Percentiles rank a stretch among this genome's conserved stretches.
Conservation (phyloP, 2,888 invertebrate species). For the Thysanoteuthis rhombus region DNA sequence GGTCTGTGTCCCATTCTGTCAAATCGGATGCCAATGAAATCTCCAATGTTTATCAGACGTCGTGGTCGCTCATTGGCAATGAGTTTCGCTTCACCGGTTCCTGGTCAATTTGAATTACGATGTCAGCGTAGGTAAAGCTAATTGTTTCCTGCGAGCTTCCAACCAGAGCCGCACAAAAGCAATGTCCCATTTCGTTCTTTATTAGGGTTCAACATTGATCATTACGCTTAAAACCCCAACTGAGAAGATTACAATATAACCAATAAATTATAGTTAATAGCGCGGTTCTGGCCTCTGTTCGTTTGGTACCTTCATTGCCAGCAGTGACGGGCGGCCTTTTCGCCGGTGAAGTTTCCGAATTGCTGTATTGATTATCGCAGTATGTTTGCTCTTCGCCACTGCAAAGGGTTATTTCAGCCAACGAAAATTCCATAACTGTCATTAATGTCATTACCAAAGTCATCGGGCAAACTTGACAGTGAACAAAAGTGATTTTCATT, state of each 20-base stretch:
- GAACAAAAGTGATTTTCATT: background rate
- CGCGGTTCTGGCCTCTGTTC: background rate
- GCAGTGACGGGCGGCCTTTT: background rate
- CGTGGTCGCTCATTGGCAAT: background rate
- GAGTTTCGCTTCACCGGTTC: background rate
- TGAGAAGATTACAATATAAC: background rate
- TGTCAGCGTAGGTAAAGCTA: background rate
- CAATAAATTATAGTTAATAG: background rate
- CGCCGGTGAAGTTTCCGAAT: background rate
- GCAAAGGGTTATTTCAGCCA: background rate
- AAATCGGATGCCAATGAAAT: background rate
- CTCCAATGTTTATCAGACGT: background rate
- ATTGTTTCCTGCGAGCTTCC: background rate
- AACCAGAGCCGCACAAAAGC: background rate
- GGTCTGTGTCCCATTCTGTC: background rate
- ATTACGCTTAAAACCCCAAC: background rate
- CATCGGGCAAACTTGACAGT: background rate
- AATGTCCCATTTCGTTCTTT: background rate
- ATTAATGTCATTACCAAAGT: background rate
- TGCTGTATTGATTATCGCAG: background rate
- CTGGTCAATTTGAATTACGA: background rate
- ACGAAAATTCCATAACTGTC: background rate
- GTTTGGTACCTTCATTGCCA: background rate
- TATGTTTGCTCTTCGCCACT: background rate
- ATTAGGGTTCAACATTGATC: background rate